These are phyloP conservation scores for Phallusia fumigata DNA, from an alignment of 23 tunicate genomes.

Conservation along the genomic window DNA sequence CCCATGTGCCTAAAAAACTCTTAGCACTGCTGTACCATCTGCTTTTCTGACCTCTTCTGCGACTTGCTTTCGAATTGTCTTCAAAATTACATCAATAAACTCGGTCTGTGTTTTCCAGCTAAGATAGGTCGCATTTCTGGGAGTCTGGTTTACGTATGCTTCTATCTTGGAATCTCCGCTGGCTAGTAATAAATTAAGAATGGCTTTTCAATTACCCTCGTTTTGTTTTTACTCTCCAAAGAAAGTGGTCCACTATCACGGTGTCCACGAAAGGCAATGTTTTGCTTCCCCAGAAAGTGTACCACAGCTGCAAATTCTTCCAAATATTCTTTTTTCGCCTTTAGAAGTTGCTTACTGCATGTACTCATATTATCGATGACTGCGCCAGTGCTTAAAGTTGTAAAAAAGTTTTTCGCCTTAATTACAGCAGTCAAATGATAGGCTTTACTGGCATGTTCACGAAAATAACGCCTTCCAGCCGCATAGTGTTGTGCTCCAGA, in stretches of 20 bases:
- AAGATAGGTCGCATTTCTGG: slow-evolving; percentile 26
- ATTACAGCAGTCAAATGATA: slow-evolving; percentile 44
- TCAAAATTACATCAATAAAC: slow-evolving; percentile 29
- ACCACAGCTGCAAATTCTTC: slow-evolving; percentile 25
- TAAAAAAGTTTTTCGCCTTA: slow-evolving; percentile 12
- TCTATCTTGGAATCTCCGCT: slow-evolving; percentile 31
- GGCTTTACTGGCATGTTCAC: slow-evolving; percentile 31
- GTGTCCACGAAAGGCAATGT: slow-evolving; percentile 8
- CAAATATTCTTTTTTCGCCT: slow-evolving; percentile 24
- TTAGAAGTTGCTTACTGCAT: slow-evolving; percentile 20
- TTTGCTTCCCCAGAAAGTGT: slow-evolving; percentile 27
- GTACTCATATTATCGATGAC: slow-evolving; percentile 22
- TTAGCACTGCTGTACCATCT: neutral
- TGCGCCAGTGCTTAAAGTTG: slow-evolving; percentile 20
- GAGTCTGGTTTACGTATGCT: slow-evolving; percentile 25
- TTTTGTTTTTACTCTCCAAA: neutral
- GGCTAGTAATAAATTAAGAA: slow-evolving; percentile 12
- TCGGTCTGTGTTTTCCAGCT: slow-evolving; percentile 39
- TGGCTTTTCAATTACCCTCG: neutral
- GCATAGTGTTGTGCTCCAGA: slow-evolving; percentile 12
- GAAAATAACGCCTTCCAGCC: slow-evolving; percentile 17
- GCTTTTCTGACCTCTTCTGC: slow-evolving; percentile 13
- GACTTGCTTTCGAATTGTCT: neutral
- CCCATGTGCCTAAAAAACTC: no score
- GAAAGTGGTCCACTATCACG: slow-evolving; percentile 12